Evolutionary conservation across 2,797 vertebrate species (phyloP), one percentile per base, ranked within the genome.

Genomic region (Gymnothorax reevesii): DNA sequence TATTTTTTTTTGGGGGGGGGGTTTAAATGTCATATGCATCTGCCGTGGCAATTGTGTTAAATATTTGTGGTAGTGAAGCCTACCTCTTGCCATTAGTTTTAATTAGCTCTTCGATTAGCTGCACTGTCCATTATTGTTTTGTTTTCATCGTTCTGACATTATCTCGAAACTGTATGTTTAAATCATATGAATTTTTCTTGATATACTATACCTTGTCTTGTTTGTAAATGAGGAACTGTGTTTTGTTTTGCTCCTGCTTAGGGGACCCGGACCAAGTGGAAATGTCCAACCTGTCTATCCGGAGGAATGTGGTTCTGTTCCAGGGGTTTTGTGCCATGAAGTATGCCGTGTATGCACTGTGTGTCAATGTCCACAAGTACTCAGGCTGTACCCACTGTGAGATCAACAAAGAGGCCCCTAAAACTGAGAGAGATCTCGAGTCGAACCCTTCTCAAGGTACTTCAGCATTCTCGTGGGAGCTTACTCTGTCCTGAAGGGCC

Each of bases 261-360:
- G 96, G 90, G 86, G 91, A 93, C 54, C 1, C 90, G 17, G 95
- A 83, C 4, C 83, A 90, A 57, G 60, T 87, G 0, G 84, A 89
- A n/a, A 54, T 92, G 0, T 92, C 88, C 59, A 91, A 89, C 55
- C 92, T 94, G 73, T 93, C 87, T n/a, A 95, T 91, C 55, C 95
- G 94, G 86, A 96, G 96, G 89, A 98, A 96, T 88, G 82, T 97
- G 25, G 94, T 96, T 0, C 93, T 99, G 88, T 99, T 97, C 89
- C 97, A 92, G 93, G 97, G 97, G 0, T 99, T 99, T 92, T 99
- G 98, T 84, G 98, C 97, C 91, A 97, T 99, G 96, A 99, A 99
- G 90, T 99, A 98, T 10, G 97, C 97, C 1, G 89, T 99, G 89
- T 99, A 98, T 27, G 98, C 98, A 42, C 96, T 99, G 85, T 99